phyloP scores from a whole-genome alignment of 2,888 invertebrate species.

The Conistra vaccinii region DNA sequence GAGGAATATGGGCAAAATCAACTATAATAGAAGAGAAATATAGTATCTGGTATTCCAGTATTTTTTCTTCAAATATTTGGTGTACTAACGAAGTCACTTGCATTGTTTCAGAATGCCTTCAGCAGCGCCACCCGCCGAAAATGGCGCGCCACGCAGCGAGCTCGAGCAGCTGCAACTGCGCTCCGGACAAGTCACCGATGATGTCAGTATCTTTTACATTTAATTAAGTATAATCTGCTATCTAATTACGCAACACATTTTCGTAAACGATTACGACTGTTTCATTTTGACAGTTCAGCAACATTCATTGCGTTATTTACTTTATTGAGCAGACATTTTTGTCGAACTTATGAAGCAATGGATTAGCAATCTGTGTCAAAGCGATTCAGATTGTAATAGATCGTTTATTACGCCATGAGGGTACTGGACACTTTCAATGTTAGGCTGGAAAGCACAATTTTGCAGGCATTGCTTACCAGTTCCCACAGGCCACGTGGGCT shows the following conservation, averaged over 20 bases:
- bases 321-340: too few relatives aligned
- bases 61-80: neutral
- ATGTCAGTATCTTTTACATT: conserved; percentile 90
- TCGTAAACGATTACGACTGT: too few relatives aligned
- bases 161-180: conserved; percentile 97
- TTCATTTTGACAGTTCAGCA: too few relatives aligned
- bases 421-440: neutral
- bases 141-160: conserved; percentile 95
- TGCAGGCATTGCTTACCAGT: neutral
- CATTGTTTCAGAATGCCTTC: conserved; percentile 92
- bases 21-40: neutral
- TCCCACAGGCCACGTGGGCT: too few relatives aligned
- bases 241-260: too few relatives aligned
- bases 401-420: too few relatives aligned
- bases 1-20: neutral
- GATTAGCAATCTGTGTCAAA: too few relatives aligned
- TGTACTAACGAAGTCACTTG: conserved; percentile 15
- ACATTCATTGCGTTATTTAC: too few relatives aligned
- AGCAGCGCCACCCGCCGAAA: conserved; percentile 90
- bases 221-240: neutral
- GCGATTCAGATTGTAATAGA: too few relatives aligned
- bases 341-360: too few relatives aligned
- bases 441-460: neutral
- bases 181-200: conserved; percentile 96
- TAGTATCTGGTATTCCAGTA: neutral